phyloP scores from a whole-genome alignment of 2,888 invertebrate genomes.

The Callyntrura guangdongensis region DNA sequence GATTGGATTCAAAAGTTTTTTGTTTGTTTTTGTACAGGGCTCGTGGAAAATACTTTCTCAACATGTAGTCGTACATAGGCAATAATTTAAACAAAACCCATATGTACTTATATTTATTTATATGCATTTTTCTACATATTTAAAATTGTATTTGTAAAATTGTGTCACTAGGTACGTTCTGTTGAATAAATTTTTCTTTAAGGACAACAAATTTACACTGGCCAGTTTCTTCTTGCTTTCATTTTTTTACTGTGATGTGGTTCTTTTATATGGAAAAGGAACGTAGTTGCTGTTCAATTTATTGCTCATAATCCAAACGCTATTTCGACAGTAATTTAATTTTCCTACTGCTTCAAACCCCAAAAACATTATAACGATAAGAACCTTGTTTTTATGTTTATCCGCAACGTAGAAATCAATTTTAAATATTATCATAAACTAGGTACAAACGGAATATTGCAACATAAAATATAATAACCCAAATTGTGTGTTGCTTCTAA shows the following conservation, averaged over 20 bases:
- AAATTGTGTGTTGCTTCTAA: slow-evolving; percentile 25
- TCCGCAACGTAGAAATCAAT: slow-evolving; percentile 30
- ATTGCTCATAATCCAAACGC: not conserved
- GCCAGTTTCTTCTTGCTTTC: no score
- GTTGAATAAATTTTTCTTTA: no score
- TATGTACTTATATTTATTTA: not conserved
- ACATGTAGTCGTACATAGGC: slow-evolving; percentile 14
- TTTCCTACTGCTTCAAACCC: not conserved
- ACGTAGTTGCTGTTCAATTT: no score
- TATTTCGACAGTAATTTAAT: slow-evolving; percentile 26
- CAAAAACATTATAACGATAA: not conserved
- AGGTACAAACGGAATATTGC: not conserved
- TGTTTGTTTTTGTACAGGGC: slow-evolving; percentile 40
- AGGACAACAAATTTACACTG: no score
- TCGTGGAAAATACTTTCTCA: slow-evolving; percentile 56
- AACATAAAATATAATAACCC: not conserved
- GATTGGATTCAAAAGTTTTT: not conserved
- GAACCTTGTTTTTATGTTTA: not conserved
- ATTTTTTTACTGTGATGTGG: no score
- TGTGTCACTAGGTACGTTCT: not conserved
- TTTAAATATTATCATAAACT: slow-evolving; percentile 8
- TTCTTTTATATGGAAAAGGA: no score
- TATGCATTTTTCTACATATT: not conserved
- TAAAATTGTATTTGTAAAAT: not conserved
- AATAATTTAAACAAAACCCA: not conserved